phyloP scores from a whole-genome alignment of 1,140 invertebrate species.

The Homalodisca vitripennis region DNA sequence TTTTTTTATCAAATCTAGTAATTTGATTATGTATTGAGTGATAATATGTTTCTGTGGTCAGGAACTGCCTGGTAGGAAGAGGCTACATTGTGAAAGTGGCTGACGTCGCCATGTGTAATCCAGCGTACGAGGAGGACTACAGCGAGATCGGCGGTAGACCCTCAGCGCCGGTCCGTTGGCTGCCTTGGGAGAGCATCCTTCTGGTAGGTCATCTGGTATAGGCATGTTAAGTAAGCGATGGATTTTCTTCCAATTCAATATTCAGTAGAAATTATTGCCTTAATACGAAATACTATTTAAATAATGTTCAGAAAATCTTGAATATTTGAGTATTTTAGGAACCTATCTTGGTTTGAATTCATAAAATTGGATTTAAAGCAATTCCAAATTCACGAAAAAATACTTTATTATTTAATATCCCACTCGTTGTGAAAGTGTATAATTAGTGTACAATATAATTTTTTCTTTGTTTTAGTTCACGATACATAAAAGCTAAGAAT shows the following conservation, averaged over 20 bases:
- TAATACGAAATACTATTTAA: too few relatives aligned
- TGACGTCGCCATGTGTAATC: conserved; percentile 54
- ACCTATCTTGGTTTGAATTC: too few relatives aligned
- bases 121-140: conserved; percentile 49
- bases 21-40: not conserved
- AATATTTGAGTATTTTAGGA: too few relatives aligned
- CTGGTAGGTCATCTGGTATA: conserved; percentile 58
- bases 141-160: conserved; percentile 53
- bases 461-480: too few relatives aligned
- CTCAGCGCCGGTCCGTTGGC: conserved; percentile 72
- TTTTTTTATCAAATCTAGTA: not conserved
- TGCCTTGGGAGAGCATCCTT: conserved; percentile 81
- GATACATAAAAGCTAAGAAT: too few relatives aligned
- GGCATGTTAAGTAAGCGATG: too few relatives aligned
- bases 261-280: not conserved
- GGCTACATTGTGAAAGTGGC: conserved; percentile 79
- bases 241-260: not conserved
- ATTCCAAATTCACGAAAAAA: too few relatives aligned
- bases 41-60: conserved; percentile 44
- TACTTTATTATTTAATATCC: too few relatives aligned
- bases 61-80: conserved; percentile 82
- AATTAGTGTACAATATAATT: too few relatives aligned
- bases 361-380: too few relatives aligned
- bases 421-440: too few relatives aligned
- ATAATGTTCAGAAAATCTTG: too few relatives aligned